A percentile compares a stretch with the other conserved stretches of the same genome.
Conservation (phyloP, 2,797 vertebrate species). For the Okamejei kenojei region DNA sequence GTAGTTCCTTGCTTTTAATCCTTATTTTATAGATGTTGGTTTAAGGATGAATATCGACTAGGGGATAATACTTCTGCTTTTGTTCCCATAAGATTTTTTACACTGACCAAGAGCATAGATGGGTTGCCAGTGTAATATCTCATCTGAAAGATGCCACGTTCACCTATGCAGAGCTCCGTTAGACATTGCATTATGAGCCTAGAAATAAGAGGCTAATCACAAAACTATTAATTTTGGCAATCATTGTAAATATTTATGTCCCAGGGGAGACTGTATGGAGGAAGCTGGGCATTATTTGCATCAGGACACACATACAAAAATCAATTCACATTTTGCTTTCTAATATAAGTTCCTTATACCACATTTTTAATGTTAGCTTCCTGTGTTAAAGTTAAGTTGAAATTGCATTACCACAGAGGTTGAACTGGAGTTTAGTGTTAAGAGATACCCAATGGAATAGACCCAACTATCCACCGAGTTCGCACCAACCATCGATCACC, state of each 20-base stretch:
- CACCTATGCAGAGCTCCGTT: neutral
- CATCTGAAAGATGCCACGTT: neutral
- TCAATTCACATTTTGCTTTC: neutral
- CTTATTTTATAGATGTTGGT: neutral
- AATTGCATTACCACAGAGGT: neutral
- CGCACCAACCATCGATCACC: no score
- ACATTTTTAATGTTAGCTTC: neutral
- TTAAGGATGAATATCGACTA: neutral
- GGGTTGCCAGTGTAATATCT: neutral
- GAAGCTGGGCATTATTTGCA: no score
- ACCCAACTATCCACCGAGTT: no score
- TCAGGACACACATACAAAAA: neutral
- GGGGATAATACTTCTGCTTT: neutral
- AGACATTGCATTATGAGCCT: neutral
- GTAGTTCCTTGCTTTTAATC: neutral
- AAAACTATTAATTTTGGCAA: no score
- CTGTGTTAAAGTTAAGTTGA: neutral
- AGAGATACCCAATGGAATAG: no score
- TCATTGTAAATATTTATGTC: neutral
- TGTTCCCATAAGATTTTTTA: neutral
- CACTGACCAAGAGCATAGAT: neutral
- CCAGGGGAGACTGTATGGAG: neutral
- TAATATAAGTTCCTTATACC: neutral
- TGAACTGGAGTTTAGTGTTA: no score
- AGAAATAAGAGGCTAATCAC: neutral